phyloP scores from a whole-genome alignment of 37 sponge, comb jelly and placozoan genomes.

The Bolinopsis microptera region DNA sequence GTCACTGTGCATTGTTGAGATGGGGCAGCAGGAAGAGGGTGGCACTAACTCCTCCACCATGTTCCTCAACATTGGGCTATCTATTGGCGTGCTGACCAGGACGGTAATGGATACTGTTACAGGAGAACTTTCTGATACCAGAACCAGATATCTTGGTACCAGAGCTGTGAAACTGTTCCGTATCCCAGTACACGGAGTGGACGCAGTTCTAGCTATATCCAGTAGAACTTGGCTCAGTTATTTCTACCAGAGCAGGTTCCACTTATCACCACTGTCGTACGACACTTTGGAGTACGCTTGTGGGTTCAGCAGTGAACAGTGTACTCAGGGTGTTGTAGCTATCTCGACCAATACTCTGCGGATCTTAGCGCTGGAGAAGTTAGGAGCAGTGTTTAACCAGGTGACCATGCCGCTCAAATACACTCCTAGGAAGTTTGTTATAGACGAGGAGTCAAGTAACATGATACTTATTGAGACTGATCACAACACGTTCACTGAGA shows the following conservation, averaged over 20 bases:
- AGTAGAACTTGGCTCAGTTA: slow-evolving; percentile 96
- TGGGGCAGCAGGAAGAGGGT: slow-evolving; percentile 76
- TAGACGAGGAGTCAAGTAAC: slow-evolving; percentile 78
- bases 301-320: slow-evolving; percentile 96
- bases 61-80: slow-evolving; percentile 95
- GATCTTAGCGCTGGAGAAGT: slow-evolving; percentile 95
- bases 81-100: slow-evolving; percentile 92
- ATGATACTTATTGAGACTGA: slow-evolving; percentile 91
- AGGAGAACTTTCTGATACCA: slow-evolving; percentile 96
- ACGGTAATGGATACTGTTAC: slow-evolving; percentile 93
- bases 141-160: slow-evolving; percentile 94
- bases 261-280: slow-evolving; percentile 94
- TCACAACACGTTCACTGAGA: slow-evolving; percentile 96
- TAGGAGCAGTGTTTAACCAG: slow-evolving; percentile 97
- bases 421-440: slow-evolving; percentile 88
- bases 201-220: slow-evolving; percentile 90
- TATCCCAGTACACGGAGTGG: slow-evolving; percentile 81
- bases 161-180: slow-evolving; percentile 92
- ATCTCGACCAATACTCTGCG: slow-evolving; percentile 93
- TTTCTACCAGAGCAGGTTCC: slow-evolving; percentile 91
- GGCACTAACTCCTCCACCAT: slow-evolving; percentile 67
- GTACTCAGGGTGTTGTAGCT: slow-evolving; percentile 97
- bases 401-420: slow-evolving; percentile 88
- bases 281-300: slow-evolving; percentile 94
- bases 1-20: slow-evolving; percentile 93